These are phyloP conservation scores for Paratilapia polleni DNA, from an alignment of 2,113 vertebrate genomes.

Conservation along the genomic window DNA sequence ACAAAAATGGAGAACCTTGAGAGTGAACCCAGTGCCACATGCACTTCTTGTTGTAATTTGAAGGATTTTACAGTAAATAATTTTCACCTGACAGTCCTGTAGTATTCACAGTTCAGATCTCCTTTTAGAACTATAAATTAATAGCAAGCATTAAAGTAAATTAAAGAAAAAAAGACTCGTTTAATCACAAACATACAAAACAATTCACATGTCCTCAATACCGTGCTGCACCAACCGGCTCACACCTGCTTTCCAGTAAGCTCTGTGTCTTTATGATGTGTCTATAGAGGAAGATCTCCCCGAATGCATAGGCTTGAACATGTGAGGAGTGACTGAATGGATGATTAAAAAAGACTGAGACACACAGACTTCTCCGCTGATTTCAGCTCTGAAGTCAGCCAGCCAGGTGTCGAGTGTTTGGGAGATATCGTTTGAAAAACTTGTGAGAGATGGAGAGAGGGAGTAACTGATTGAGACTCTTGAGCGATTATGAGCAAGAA, in stretches of 20 bases:
- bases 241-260: conserved; percentile 49
- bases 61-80: conserved; percentile 10
- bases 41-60: conserved; percentile 14
- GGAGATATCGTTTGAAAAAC: conserved; percentile 70
- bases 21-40: conserved; percentile 15
- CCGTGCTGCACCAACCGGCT: neutral
- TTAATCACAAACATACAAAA: conserved; percentile 8
- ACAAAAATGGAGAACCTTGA: conserved; percentile 36
- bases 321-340: conserved; percentile 65
- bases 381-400: conserved; percentile 74
- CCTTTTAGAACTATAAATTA: neutral
- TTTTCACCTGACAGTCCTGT: neutral
- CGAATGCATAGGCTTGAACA: conserved; percentile 57
- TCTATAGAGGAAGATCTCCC: conserved; percentile 50
- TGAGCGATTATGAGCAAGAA: conserved; percentile 73
- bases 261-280: conserved; percentile 31
- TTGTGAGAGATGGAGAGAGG: conserved; percentile 59
- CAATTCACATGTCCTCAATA: conserved; percentile 21
- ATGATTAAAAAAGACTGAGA: conserved; percentile 67
- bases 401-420: conserved; percentile 78
- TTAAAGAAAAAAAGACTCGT: neutral
- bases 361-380: conserved; percentile 64
- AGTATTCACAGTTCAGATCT: neutral
- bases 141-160: neutral
- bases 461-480: conserved; percentile 69